Conservation (phyloP, 2,888 invertebrate species). For the Diarsia rubi region DNA sequence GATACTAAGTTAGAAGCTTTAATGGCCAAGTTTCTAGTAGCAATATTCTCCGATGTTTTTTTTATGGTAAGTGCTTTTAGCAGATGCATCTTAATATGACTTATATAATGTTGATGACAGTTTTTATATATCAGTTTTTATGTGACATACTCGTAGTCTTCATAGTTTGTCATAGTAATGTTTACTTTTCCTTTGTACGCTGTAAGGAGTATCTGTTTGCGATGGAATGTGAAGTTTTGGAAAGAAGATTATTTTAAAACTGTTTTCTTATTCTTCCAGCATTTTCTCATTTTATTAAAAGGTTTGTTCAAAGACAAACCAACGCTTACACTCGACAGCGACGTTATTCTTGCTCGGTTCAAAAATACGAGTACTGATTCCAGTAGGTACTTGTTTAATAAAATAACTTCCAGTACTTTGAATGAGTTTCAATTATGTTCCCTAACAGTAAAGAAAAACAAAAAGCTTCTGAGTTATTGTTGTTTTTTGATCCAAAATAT, state of each 20-base stretch:
- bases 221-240: neutral
- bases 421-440: neutral
- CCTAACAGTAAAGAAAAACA: neutral
- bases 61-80: slow-evolving; percentile 3
- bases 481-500: no score
- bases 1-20: slow-evolving; percentile 24
- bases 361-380: neutral
- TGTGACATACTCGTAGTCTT: neutral
- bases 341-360: neutral
- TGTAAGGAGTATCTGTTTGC: neutral
- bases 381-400: neutral
- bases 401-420: neutral
- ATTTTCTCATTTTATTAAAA: neutral
- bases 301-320: neutral
- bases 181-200: neutral
- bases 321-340: neutral
- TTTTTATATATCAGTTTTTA: neutral
- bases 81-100: slow-evolving; percentile 1
- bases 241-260: neutral
- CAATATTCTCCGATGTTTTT: slow-evolving; percentile 17
- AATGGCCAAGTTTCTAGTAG: slow-evolving; percentile 25
- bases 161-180: neutral
- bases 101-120: neutral
- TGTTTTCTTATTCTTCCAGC: no score
- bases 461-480: neutral